These are phyloP conservation scores for Galerucella nymphaeae DNA, from an alignment of 2,888 invertebrate species.

Conservation along the genomic window DNA sequence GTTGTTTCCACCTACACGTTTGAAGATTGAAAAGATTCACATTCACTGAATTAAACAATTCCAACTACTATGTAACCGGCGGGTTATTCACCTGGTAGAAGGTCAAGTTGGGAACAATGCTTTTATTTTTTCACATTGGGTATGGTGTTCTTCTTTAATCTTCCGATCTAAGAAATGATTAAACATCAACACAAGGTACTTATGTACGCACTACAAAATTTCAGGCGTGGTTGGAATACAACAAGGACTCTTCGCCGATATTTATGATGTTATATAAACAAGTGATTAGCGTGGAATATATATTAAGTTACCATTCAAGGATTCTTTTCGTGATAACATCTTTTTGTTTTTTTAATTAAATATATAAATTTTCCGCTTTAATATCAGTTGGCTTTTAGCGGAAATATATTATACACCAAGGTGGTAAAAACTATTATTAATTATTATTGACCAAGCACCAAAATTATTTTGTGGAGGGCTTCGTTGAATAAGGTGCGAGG, in stretches of 20 bases:
- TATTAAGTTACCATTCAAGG: background rate
- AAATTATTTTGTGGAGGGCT: too few species aligned
- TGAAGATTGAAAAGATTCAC: conserved; percentile 1
- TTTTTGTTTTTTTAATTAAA: background rate
- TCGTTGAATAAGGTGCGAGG: too few species aligned
- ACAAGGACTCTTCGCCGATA: conserved; percentile 1
- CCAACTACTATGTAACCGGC: conserved; percentile 9
- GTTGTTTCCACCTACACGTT: conserved; percentile 2
- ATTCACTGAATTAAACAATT: conserved; percentile 5
- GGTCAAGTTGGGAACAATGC: conserved; percentile 20
- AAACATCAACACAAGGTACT: conserved; percentile 12
- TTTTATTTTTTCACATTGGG: conserved; percentile 10
- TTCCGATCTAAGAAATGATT: conserved; percentile 13
- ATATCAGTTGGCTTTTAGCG: background rate
- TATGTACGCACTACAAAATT: conserved; percentile 7
- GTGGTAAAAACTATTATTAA: too few species aligned
- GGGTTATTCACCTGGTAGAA: conserved; percentile 27
- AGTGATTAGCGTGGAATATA: background rate
- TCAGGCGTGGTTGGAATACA: conserved; percentile 5
- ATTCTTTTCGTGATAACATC: background rate
- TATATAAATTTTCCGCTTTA: background rate
- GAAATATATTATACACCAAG: background rate
- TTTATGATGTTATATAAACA: conserved; percentile 10
- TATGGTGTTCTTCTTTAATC: conserved; percentile 12
- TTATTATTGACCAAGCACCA: too few species aligned